Conservation (phyloP, 2,797 vertebrate genomes). For the Austrolebias charrua region DNA sequence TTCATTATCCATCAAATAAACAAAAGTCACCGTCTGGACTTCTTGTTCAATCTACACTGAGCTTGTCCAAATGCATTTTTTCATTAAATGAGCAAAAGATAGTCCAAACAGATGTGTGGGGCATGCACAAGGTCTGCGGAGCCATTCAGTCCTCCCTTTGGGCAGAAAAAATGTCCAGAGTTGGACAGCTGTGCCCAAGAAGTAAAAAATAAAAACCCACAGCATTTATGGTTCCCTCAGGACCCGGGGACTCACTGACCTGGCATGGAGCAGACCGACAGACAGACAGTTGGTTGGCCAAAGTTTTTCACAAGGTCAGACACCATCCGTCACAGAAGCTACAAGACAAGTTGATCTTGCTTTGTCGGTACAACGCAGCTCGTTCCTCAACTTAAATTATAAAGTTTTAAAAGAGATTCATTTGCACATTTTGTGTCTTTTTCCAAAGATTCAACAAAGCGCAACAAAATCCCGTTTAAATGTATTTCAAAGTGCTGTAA, state of each 20-base stretch:
- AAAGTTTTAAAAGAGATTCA: too few relatives aligned
- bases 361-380: background rate
- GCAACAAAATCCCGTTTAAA: background rate
- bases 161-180: conserved; percentile 75
- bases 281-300: conserved; percentile 48
- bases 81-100: conserved; percentile 63
- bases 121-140: conserved; percentile 49
- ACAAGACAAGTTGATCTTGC: background rate
- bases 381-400: background rate
- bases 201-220: conserved; percentile 56
- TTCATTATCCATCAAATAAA: too few relatives aligned
- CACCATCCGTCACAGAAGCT: conserved; percentile 22
- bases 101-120: conserved; percentile 67
- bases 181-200: conserved; percentile 79
- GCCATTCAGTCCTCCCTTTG: conserved; percentile 65
- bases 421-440: too few relatives aligned
- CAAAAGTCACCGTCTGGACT: too few relatives aligned
- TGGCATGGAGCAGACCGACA: conserved; percentile 51
- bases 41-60: too few relatives aligned
- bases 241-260: conserved; percentile 67
- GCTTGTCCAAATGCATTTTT: conserved; percentile 10
- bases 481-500: conserved; percentile 4
- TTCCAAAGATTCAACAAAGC: too few relatives aligned
- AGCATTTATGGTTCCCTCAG: conserved; percentile 68
- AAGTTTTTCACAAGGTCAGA: conserved; percentile 67